Conservation (phyloP, 2,113 vertebrate species). For the Lonchura striata region DNA sequence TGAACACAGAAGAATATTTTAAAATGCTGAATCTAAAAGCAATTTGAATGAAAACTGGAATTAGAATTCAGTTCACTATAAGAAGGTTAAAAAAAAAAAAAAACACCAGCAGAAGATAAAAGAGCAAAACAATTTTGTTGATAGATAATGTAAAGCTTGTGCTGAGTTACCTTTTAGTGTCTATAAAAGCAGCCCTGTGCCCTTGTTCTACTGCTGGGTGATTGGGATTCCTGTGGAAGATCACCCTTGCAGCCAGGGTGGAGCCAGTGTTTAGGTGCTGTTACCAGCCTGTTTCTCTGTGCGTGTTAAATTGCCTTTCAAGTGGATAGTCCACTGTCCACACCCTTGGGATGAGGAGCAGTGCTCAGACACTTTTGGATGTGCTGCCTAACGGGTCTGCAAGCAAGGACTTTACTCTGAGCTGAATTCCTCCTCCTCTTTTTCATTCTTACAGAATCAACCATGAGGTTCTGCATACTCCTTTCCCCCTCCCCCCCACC, state of each 20-base stretch:
- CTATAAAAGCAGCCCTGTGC: background rate
- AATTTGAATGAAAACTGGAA: background rate
- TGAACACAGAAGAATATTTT: background rate
- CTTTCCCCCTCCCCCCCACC: no score
- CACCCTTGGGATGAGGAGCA: background rate
- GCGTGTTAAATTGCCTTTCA: background rate
- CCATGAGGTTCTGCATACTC: background rate
- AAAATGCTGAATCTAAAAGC: background rate
- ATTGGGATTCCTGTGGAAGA: background rate
- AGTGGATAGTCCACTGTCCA: accelerated
- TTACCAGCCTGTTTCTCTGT: background rate
- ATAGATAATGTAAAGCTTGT: background rate
- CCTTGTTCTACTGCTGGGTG: background rate
- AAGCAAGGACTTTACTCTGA: background rate
- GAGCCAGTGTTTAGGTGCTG: background rate
- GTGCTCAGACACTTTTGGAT: background rate
- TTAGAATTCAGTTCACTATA: background rate
- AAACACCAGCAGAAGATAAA: background rate
- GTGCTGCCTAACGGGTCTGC: accelerated
- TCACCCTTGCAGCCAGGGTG: background rate
- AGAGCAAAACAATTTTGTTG: background rate
- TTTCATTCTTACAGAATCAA: background rate
- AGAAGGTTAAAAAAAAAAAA: background rate
- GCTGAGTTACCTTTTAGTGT: background rate
- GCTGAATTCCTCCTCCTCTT: background rate